phyloP scores from a whole-genome alignment of 1,140 invertebrate genomes.

The Portunus trituberculatus region DNA sequence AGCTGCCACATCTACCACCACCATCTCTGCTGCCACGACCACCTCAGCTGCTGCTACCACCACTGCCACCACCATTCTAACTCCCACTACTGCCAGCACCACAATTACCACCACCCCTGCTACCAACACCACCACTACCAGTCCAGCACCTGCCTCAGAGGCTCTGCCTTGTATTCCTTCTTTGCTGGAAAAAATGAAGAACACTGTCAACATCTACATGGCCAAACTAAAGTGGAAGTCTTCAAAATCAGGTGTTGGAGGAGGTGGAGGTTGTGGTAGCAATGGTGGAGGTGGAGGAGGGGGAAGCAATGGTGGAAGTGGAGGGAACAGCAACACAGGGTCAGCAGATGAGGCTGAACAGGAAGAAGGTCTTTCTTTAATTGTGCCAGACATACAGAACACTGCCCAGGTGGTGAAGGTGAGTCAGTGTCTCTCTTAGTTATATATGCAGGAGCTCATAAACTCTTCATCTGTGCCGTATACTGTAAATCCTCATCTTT shows the following conservation, averaged over 20 bases:
- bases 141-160: too few species aligned
- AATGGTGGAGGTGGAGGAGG: conserved; percentile 80
- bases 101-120: neutral
- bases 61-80: conserved; percentile 46
- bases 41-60: too few species aligned
- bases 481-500: too few species aligned
- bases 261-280: conserved; percentile 39
- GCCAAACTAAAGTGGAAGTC: conserved; percentile 87
- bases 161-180: conserved; percentile 83
- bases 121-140: neutral
- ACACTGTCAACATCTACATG: conserved; percentile 94
- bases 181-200: conserved; percentile 91
- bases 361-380: conserved; percentile 91
- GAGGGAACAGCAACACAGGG: conserved; percentile 77
- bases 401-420: conserved; percentile 88
- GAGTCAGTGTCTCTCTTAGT: neutral
- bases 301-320: conserved; percentile 74
- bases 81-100: neutral
- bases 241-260: conserved; percentile 48
- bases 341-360: conserved; percentile 87
- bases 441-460: too few species aligned
- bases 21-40: too few species aligned
- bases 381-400: conserved; percentile 93
- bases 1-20: neutral
- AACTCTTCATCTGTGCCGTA: too few species aligned